Base-by-base conservation (phyloP, 2,113 vertebrate genomes). In the Gallinago paraguaiae region DNA sequence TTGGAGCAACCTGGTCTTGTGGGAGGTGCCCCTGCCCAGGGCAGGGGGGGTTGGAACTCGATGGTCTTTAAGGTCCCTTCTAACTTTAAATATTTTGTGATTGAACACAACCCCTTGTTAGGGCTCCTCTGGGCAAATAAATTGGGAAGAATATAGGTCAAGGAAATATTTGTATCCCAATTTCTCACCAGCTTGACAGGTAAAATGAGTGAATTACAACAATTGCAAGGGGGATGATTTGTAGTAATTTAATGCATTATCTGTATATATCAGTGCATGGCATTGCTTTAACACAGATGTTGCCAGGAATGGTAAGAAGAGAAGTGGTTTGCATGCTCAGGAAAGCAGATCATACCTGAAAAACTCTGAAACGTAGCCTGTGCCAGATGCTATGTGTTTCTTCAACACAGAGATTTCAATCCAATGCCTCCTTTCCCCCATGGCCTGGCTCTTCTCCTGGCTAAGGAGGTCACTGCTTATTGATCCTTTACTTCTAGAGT, bases 401-500 rank as follows among this genome's bases (percentile, higher is more conserved):
- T 46, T 17, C 7, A 63, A 61, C 10, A 27, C 54, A 61, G 45
- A 45, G 16, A n/a, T 45, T 79, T 63, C 15, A 46, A 6, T 70
- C 30, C n/a, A n/a, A 37, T 3, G 0, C 4, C 10, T 31, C 37
- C 6, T 78, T 45, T 51, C 8, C 35, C 11, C 15, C 16, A 20
- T 0, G 1, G 51, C 8, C 33, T 0, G 2, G 7, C 39, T 53
- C 39, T 70, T 61, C 56, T 53, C 39, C 22, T 5, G 2, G 9
- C 56, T 54, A 33, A 9, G 19, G 13, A 54, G 65, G 28, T 63
- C 28, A 16, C 56, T 63, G 3, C 46, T 54, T 37, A 74, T 39
- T 37, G 33, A 46, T 60, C 20, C 54, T 45, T 77, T 77, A 12
- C 13, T 51, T 77, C 37, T 27, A 45, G 31, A 64, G 22, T 30